Percentiles rank a stretch among this genome's conserved stretches.
These are phyloP conservation scores for Cheilosia soror DNA, from an alignment of 2,888 invertebrate species.

Conservation along the genomic window DNA sequence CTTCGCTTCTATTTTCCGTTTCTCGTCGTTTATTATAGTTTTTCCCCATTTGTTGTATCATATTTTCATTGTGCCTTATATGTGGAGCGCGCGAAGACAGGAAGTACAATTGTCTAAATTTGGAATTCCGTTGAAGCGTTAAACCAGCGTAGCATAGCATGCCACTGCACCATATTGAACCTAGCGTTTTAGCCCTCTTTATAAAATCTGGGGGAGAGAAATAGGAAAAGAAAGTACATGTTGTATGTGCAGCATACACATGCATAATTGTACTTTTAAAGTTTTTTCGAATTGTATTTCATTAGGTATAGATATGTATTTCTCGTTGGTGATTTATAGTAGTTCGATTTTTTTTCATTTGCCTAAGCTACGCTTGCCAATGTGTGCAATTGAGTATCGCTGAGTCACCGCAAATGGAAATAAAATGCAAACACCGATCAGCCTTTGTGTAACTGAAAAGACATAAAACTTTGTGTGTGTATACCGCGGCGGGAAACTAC, in stretches of 20 bases:
- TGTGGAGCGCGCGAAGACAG: constrained; percentile 32
- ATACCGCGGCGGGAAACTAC: neutral
- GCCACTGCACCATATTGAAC: constrained; percentile 22
- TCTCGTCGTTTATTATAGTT: constrained; percentile 25
- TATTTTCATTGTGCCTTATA: constrained; percentile 16
- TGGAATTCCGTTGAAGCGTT: constrained; percentile 45
- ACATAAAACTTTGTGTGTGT: constrained; percentile 1
- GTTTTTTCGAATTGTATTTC: no score
- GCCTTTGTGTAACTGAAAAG: constrained; percentile 5
- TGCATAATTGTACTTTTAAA: neutral
- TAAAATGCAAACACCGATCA: constrained; percentile 15
- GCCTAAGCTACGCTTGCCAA: neutral
- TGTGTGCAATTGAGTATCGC: constrained; percentile 6
- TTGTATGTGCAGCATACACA: neutral
- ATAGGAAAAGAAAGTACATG: constrained; percentile 39
- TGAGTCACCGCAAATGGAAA: constrained; percentile 29
- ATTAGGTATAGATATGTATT: no score
- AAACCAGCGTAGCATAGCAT: constrained; percentile 3
- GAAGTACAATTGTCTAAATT: constrained; percentile 62
- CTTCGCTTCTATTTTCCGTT: constrained; percentile 30
- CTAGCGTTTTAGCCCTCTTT: constrained; percentile 6
- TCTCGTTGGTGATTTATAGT: neutral
- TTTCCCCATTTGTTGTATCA: constrained; percentile 42
- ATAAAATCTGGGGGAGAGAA: constrained; percentile 14
- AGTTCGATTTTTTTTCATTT: constrained; percentile 1